phyloP scores from a whole-genome alignment of 2,888 invertebrate genomes.

The Agrypnus murinus region DNA sequence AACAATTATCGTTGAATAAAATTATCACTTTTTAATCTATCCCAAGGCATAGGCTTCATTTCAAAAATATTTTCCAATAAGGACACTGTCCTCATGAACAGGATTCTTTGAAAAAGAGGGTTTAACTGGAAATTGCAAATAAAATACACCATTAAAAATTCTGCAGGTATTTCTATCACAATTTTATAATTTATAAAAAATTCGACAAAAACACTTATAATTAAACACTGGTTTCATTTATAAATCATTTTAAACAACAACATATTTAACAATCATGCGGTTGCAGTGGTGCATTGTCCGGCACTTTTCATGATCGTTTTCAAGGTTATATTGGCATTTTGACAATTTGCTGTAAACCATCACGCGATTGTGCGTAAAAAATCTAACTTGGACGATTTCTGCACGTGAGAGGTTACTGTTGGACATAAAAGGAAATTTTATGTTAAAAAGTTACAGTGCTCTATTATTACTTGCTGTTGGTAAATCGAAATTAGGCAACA shows the following conservation, averaged over 20 bases:
- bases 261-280: not conserved
- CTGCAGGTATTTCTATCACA: too few species aligned
- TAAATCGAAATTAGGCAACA: too few species aligned
- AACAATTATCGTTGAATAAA: conserved; percentile 24
- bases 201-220: too few species aligned
- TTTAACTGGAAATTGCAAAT: too few species aligned
- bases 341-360: conserved; percentile 15
- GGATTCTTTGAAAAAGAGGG: not conserved
- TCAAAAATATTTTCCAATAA: not conserved
- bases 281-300: conserved; percentile 19
- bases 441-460: not conserved
- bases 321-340: conserved; percentile 27
- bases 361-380: not conserved
- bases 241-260: too few species aligned
- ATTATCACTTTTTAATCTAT: not conserved
- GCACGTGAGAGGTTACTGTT: conserved; percentile 8
- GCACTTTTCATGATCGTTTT: conserved; percentile 25
- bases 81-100: not conserved
- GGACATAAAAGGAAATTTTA: not conserved
- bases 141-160: not conserved
- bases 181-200: too few species aligned
- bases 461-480: too few species aligned
- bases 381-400: not conserved
- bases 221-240: too few species aligned
- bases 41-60: conserved; percentile 8